These are phyloP conservation scores for Bucorvus abyssinicus DNA, from an alignment of 2,797 vertebrate species.

Conservation along the genomic window DNA sequence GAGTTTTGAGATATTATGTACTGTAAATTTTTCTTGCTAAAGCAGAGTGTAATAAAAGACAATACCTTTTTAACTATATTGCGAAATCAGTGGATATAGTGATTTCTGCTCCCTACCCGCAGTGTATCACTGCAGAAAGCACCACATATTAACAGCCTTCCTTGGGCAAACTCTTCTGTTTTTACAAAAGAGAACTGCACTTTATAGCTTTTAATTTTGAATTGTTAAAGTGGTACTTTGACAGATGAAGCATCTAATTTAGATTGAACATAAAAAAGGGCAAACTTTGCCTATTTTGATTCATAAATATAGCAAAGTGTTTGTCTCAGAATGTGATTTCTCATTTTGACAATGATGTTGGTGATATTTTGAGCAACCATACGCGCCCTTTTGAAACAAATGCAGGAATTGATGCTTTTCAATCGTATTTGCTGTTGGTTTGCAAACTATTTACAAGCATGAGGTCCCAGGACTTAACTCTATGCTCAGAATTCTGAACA, in stretches of 20 bases:
- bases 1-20: not conserved
- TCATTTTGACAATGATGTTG: not conserved
- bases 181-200: not conserved
- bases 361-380: not conserved
- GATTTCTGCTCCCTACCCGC: not conserved
- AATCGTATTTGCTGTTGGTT: not conserved
- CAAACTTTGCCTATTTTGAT: not conserved
- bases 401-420: not conserved
- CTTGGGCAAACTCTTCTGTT: not conserved
- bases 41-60: not conserved
- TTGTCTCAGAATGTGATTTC: not conserved
- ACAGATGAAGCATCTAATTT: not conserved
- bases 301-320: not conserved
- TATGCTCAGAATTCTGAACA: not conserved
- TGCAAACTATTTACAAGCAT: not conserved
- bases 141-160: not conserved
- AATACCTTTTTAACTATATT: not conserved
- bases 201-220: not conserved
- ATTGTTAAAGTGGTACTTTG: not conserved
- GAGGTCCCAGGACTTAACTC: not conserved
- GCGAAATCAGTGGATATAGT: too few species aligned
- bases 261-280: not conserved
- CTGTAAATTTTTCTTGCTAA: not conserved
- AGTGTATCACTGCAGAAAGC: not conserved
- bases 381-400: not conserved